Evolutionary conservation across 2,797 vertebrate genomes (phyloP), one percentile per base, ranked within the genome.

Genomic region (Oreochromis grahami): DNA sequence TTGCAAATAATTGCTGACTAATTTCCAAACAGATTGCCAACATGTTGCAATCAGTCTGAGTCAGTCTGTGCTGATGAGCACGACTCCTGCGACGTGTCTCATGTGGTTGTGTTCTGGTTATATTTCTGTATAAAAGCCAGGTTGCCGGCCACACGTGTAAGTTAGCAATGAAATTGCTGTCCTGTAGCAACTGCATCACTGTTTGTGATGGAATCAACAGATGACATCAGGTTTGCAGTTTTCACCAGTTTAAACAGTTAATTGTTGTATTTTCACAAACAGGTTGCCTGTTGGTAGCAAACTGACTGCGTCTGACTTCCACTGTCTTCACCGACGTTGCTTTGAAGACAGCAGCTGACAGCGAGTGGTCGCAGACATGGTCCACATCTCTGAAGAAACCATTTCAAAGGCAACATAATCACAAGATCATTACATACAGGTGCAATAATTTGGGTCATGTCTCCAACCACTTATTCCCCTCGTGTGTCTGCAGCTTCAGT

Each of bases 381-480:
- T 68, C 1, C n/a, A 21, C 63, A 14, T 41, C 63, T 68, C 24
- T 36, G 19, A 68, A 41, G 36, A 38, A 68, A 68, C 63, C 36
- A 41, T 68, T 68, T 68, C 38, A 68, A 26, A 24, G 36, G 36
- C n/a, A 43, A 9, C 36, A 15, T 8, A 21, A 68, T 41, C 34
- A 0, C n/a, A 24, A 21, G 38, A 43, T 68, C n/a, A 68, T 68
- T 1, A 21, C 63, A 43, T 0, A 15, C n/a, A 21, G 63, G n/a
- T 41, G 14, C 63, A 68, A 15, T 26, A 9, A 68, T 68, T 21
- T 43, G 24, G n/a, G 63, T 43, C n/a, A 21, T 24, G 13, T 0
- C 21, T 70, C 21, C 13, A 2, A 43, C 63, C 63, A 10, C 15
- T 4, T 14, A 34, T 58, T 19, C 14, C 56, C 8, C 8, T 19